A percentile compares a stretch with the other conserved stretches of the same genome.
Conservation (phyloP, 2,888 invertebrate species). For the Meta bourneti region DNA sequence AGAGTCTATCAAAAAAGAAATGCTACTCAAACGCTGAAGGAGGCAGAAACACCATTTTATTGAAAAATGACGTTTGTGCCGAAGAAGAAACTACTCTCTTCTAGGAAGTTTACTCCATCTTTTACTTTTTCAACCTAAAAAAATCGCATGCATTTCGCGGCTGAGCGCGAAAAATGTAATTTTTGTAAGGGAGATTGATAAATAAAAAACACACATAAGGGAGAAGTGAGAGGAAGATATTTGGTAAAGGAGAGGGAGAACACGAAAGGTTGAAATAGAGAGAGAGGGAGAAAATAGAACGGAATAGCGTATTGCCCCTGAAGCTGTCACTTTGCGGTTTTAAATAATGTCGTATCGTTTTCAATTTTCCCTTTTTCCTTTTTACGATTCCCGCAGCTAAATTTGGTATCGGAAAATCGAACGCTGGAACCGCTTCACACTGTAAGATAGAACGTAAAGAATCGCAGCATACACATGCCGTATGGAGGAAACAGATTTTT, state of each 20-base stretch:
- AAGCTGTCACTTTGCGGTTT: constrained; percentile 58
- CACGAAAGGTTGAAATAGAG: constrained; percentile 5
- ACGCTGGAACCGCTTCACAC: constrained; percentile 7
- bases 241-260: neutral
- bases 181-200: constrained; percentile 43
- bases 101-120: neutral
- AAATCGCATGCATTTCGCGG: neutral
- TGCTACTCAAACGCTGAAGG: neutral
- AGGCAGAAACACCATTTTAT: neutral
- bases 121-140: neutral
- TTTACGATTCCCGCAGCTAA: constrained; percentile 48
- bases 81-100: neutral
- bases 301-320: constrained; percentile 20
- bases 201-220: constrained; percentile 2
- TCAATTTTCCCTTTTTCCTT: constrained; percentile 46
- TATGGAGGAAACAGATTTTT: constrained; percentile 17
- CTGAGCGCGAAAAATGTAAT: constrained; percentile 6
- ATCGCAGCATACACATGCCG: neutral
- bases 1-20: neutral
- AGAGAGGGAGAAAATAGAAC: constrained; percentile 18
- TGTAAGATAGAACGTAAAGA: constrained; percentile 13
- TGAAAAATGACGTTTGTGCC: constrained; percentile 3
- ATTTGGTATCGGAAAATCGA: constrained; percentile 64
- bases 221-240: neutral
- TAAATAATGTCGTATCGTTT: constrained; percentile 67